These are phyloP conservation scores for Euglossa dilemma DNA, from an alignment of 1,140 invertebrate species.

Conservation along the genomic window DNA sequence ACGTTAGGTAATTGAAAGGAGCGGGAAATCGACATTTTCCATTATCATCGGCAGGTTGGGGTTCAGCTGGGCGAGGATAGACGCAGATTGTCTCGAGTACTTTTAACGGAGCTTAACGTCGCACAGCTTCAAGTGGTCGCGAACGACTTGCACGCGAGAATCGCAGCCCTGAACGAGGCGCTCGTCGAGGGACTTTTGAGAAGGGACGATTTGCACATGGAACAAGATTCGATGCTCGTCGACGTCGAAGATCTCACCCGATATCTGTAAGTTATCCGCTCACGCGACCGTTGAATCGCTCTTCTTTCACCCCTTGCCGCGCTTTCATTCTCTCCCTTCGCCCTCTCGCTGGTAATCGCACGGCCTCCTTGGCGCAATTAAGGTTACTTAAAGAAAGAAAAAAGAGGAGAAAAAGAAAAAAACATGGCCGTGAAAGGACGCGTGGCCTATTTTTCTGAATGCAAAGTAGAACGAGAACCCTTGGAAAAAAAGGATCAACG, in stretches of 20 bases:
- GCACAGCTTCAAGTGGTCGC: constrained; percentile 97
- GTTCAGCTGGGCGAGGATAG: constrained; percentile 91
- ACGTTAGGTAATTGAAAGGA: too few species aligned
- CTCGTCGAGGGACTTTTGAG: constrained; percentile 93
- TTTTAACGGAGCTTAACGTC: constrained; percentile 95
- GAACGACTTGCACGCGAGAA: constrained; percentile 96
- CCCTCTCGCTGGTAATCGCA: not conserved
- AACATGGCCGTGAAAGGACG: constrained; percentile 12
- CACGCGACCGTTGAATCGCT: too few species aligned
- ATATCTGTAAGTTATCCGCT: constrained; percentile 89
- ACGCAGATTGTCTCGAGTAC: constrained; percentile 90
- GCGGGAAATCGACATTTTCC: not conserved
- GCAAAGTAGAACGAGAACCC: constrained; percentile 40
- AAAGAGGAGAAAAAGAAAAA: constrained; percentile 23
- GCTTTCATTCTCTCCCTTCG: not conserved
- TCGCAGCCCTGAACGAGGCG: constrained; percentile 94
- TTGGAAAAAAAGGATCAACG: constrained; percentile 18
- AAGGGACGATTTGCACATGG: constrained; percentile 97
- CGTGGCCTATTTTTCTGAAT: constrained; percentile 39
- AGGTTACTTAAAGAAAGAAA: constrained; percentile 17
- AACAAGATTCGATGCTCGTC: constrained; percentile 98
- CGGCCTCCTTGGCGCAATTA: constrained; percentile 22
- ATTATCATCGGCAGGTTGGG: constrained; percentile 85
- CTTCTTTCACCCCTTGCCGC: too few species aligned
- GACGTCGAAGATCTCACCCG: constrained; percentile 97